phyloP scores from a whole-genome alignment of 92 coral and sea anemone genomes.

The Phenganax stokvisi region DNA sequence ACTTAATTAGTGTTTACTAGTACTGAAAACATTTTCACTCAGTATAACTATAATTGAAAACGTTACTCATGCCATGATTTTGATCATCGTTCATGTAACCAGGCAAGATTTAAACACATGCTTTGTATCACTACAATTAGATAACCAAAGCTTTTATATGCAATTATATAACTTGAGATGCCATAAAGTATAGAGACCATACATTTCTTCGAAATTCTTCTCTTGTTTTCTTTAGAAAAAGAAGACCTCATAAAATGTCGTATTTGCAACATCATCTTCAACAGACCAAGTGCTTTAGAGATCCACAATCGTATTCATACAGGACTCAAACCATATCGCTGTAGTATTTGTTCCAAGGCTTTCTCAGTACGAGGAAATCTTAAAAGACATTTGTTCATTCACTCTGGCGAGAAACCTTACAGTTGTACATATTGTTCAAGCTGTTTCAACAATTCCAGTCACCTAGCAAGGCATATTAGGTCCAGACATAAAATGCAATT shows the following conservation, averaged over 20 bases:
- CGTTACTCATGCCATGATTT: too few relatives aligned
- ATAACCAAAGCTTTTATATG: background rate
- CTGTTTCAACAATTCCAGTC: constrained; percentile 93
- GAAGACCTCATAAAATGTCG: constrained; percentile 73
- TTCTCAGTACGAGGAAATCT: constrained; percentile 90
- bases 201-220: background rate
- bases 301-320: constrained; percentile 94
- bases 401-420: constrained; percentile 86
- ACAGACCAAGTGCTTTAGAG: constrained; percentile 83
- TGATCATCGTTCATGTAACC: too few relatives aligned
- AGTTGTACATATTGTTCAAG: constrained; percentile 87
- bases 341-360: constrained; percentile 77
- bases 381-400: constrained; percentile 89
- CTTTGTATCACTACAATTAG: background rate
- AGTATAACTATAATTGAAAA: too few relatives aligned
- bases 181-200: background rate
- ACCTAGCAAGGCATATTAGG: constrained; percentile 81
- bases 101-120: too few relatives aligned
- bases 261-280: constrained; percentile 88
- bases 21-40: too few relatives aligned
- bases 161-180: background rate
- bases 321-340: constrained; percentile 84
- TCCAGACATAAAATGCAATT: constrained; percentile 52
- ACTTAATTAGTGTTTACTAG: too few relatives aligned
- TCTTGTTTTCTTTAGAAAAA: constrained; percentile 51